Evolutionary conservation across 2,888 invertebrate genomes (phyloP), one percentile per base, ranked within the genome.

Genomic region (Dryocosmus kuriphilus): DNA sequence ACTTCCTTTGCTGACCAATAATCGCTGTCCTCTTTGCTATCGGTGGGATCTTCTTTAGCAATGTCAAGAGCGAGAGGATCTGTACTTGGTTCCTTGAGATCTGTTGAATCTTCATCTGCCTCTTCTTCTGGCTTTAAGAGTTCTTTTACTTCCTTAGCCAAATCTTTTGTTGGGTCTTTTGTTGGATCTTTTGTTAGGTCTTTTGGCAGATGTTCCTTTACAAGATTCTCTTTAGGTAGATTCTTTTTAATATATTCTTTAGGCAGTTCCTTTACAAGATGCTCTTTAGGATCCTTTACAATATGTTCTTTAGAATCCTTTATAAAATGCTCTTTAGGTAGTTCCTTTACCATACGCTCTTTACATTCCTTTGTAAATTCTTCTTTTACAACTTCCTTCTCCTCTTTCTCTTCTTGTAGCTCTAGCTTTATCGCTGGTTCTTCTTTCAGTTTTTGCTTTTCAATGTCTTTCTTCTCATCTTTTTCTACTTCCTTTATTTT

Each of bases 1-100:
- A 96, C 93, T 87, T 96, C 96, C 90, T 96, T 96, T 8, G 95
- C 95, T 51, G 95, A 95, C 96, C 96, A 96, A 84, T 95, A 95
- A 89, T 95, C 95, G 86, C 94, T 95, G 88, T 95, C 96, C 85
- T 96, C 95, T 83, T 95, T 94, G 46, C 93, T 93, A 75, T 91
- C 92, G 0, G 88, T 88, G 6, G 91, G 90, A 83, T 93, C 93
- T 67, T 93, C 93, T 83, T 92, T 93, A 2, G 88, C 84, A 4
- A 82, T 82, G 24, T 89, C 89, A 6, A 90, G 85, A 7, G 88
- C 87, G 0, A 90, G 82, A 1, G 90, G 89, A 83, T 91, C 90
- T 0, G 81, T 85, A 55, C 79, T 85, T 0, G 89, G 86, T 41
- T 90, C 90, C 77, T 87, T 86, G 24, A 86, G 46, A 1, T 89